Percentiles rank a stretch among this genome's conserved stretches.
These are phyloP conservation scores for Parazoanthus darwini DNA, from an alignment of 92 coral and sea anemone species.

Conservation along the genomic window DNA sequence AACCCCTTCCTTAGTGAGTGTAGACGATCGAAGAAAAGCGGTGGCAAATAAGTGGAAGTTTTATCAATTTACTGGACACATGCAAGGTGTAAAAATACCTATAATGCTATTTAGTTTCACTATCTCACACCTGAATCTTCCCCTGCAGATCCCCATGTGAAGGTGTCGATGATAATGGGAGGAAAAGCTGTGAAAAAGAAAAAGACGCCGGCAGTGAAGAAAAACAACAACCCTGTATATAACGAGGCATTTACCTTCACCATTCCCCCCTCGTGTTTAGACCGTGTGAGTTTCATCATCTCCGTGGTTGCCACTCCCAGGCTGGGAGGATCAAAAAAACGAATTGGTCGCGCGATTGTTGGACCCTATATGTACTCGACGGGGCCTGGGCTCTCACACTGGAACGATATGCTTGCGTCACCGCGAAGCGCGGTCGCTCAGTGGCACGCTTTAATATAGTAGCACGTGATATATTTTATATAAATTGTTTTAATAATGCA, in stretches of 20 bases:
- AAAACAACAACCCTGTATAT: conserved; percentile 61
- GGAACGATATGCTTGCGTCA: conserved; percentile 89
- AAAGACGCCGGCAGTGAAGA: conserved; percentile 66
- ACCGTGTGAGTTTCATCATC: conserved; percentile 81
- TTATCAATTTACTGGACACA: too few species aligned
- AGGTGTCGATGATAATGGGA: conserved; percentile 84
- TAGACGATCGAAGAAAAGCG: too few species aligned
- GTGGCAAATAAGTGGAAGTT: too few species aligned
- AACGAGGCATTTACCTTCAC: conserved; percentile 92
- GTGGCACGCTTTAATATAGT: conserved; percentile 87
- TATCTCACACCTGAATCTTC: not conserved
- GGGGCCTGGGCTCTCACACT: conserved; percentile 88
- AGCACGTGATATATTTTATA: conserved; percentile 3
- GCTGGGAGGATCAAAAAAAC: conserved; percentile 77
- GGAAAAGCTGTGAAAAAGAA: conserved; percentile 80
- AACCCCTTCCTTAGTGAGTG: too few species aligned
- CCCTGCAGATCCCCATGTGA: conserved; percentile 83
- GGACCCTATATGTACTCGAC: conserved; percentile 96
- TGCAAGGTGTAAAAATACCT: too few species aligned
- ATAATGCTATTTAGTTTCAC: too few species aligned
- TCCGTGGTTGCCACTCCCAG: conserved; percentile 71
- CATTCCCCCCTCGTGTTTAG: conserved; percentile 69
- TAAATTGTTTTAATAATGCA: not conserved
- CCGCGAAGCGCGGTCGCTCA: conserved; percentile 87
- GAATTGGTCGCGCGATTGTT: conserved; percentile 83